A percentile compares a stretch with the other conserved stretches of the same genome.
Conservation (phyloP, 2,113 vertebrate species). For the Psophia crepitans region DNA sequence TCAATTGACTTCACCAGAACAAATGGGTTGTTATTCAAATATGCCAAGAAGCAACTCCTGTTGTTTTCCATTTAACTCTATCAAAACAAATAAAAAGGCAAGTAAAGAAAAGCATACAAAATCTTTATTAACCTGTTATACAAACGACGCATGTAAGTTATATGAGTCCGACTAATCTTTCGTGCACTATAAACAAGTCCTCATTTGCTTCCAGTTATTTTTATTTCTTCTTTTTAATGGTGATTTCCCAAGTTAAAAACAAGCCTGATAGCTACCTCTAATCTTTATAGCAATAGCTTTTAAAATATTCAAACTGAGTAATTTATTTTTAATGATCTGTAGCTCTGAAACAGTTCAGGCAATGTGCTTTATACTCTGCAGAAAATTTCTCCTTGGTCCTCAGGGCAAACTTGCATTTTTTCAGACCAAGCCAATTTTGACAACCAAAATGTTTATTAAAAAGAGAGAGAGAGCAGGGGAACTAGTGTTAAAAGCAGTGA, state of each 20-base stretch:
- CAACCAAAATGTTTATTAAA: conserved; percentile 15
- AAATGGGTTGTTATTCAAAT: neutral
- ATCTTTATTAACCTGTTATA: neutral
- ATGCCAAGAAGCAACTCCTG: neutral
- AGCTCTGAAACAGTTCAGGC: neutral
- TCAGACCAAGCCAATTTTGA: neutral
- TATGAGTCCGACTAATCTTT: neutral
- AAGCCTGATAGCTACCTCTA: neutral
- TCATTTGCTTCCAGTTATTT: neutral
- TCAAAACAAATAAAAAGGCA: neutral
- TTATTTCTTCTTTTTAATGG: neutral
- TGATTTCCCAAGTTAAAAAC: neutral
- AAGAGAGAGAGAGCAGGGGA: neutral
- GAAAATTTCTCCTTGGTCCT: neutral
- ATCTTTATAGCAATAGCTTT: neutral
- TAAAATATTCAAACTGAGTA: conserved; percentile 23
- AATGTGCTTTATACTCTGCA: neutral
- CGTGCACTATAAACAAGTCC: neutral
- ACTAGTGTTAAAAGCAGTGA: neutral
- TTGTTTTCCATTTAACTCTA: neutral
- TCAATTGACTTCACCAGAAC: neutral
- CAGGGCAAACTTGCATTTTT: neutral
- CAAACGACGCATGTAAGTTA: neutral
- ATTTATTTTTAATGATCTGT: conserved; percentile 53
- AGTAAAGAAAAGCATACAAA: neutral